phyloP scores from a whole-genome alignment of 2,797 vertebrate species.

The Otus scops region DNA sequence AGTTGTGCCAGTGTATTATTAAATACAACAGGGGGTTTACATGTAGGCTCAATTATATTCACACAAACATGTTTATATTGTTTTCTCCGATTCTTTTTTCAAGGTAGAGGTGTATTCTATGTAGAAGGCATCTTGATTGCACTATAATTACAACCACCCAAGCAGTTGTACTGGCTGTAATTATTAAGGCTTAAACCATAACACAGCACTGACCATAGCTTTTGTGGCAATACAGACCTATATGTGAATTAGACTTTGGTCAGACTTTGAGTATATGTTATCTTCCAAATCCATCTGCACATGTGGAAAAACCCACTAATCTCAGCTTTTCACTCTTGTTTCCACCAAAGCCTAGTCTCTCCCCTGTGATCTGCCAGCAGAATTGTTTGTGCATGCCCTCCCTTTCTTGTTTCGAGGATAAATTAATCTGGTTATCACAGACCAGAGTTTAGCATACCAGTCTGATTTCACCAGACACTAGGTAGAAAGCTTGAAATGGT shows the following conservation, averaged over 20 bases:
- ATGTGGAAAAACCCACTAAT: background rate
- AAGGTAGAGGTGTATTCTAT: background rate
- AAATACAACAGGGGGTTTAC: background rate
- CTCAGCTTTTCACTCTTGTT: background rate
- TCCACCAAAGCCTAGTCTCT: background rate
- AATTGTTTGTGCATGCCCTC: background rate
- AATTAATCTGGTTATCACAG: background rate
- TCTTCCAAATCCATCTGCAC: background rate
- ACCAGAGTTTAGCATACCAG: background rate
- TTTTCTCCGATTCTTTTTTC: background rate
- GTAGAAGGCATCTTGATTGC: background rate
- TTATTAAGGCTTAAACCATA: background rate
- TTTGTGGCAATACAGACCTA: background rate
- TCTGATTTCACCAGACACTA: background rate
- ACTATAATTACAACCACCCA: background rate
- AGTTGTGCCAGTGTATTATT: background rate
- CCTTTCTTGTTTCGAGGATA: background rate
- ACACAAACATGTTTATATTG: background rate
- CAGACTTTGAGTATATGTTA: background rate
- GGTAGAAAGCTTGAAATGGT: background rate
- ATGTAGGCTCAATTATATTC: background rate
- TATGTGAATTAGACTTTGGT: background rate
- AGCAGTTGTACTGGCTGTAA: background rate
- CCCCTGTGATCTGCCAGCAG: background rate
- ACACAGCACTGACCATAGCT: background rate